Base-by-base conservation (phyloP, 2,113 vertebrate species). In the Chaenogobius annularis region DNA sequence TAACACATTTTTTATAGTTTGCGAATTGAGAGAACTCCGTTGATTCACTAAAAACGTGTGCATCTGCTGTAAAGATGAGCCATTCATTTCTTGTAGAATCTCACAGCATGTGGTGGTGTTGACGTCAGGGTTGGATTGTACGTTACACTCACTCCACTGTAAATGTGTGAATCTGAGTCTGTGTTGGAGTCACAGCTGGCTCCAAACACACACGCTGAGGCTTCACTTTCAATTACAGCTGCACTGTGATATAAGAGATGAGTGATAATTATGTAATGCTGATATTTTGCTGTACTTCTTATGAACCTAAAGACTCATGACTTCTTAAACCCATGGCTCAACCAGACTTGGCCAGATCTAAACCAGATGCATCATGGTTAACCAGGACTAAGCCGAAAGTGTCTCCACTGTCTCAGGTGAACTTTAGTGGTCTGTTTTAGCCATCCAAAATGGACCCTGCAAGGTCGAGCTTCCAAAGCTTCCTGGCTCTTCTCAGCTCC, bases 171-270 rank as follows among this genome's bases (percentile, higher is more conserved):
- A 56, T n/a, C 7, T 62, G 31, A n/a, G 12, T 0, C 26, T 69
- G 47, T 62, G 78, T 85, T 72, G 64, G 75, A 58, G 68, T 79
- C 75, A 67, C 81, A 85, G 79, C 85, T 83, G 82, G 76, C 78
- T 81, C 59, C 75, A 50, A 82, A 80, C 50, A 40, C 71, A 63
- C 74, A 59, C 31, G 72, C 47, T 70, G 68, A 69, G 46, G 44
- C 64, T 86, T 87, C 70, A 77, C 31, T 64, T 75, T 56, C 55
- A 56, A 56, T 56, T 56, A 56, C 20, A 23, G 20, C 20, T 56
- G 20, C n/a, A 55, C 55, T 26, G 23, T 13, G 22, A 26, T 13
- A 58, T 10, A 55, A 20, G n/a, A 26, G 55, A 56, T 4, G 19
- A 19, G 50, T n/a, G 55, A 56, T 56, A 6, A 56, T 23, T 56